These are phyloP conservation scores for Esox niger DNA, from an alignment of 2,113 vertebrate species.

Conservation along the genomic window DNA sequence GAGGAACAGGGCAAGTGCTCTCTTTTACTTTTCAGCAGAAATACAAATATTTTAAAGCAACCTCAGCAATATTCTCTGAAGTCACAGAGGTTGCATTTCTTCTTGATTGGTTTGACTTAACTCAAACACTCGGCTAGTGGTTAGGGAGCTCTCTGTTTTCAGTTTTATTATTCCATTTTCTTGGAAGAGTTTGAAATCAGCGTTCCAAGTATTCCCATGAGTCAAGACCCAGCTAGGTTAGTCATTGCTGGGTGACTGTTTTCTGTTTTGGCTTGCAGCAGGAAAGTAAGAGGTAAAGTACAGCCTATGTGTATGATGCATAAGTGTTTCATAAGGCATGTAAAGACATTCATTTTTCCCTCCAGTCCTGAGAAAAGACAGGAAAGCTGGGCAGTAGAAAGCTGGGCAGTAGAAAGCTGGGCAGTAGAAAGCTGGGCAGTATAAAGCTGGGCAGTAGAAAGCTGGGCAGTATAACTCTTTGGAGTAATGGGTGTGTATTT, in stretches of 20 bases:
- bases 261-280: neutral
- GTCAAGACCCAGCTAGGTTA: neutral
- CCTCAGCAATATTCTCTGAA: neutral
- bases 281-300: conserved; percentile 1
- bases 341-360: neutral
- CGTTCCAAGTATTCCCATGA: neutral
- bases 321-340: conserved; percentile 10
- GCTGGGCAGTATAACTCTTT: neutral
- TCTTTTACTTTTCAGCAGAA: neutral
- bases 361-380: neutral
- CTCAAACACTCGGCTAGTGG: neutral
- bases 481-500: neutral
- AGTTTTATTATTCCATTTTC: neutral
- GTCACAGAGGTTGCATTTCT: neutral
- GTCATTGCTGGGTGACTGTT: neutral
- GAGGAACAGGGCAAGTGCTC: neutral
- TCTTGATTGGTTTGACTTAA: neutral
- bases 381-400: neutral
- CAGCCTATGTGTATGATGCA: neutral
- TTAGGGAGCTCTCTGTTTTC: neutral
- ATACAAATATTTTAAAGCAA: neutral
- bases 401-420: no score
- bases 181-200: neutral
- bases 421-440: no score
- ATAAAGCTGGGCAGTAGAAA: no score